These are phyloP conservation scores for Muscina levida DNA, from an alignment of 2,888 invertebrate genomes.

Conservation along the genomic window DNA sequence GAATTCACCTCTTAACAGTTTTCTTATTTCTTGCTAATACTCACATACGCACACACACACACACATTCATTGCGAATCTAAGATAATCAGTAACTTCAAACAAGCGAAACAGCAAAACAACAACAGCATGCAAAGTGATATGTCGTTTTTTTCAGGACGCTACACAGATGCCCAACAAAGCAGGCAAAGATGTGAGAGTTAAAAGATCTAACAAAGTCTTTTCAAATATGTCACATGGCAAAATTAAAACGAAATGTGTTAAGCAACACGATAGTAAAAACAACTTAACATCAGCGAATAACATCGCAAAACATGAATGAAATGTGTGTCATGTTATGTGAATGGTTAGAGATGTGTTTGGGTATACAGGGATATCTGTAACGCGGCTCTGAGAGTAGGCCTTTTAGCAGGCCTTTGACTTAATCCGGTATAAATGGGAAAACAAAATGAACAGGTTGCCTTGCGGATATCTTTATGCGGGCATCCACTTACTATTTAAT, in stretches of 20 bases:
- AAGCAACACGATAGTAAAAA: conserved; percentile 28
- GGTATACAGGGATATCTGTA: background rate
- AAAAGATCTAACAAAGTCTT: conserved; percentile 1
- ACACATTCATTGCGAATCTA: background rate
- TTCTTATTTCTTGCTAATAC: no score
- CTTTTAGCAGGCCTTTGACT: no score
- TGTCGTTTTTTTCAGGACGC: background rate
- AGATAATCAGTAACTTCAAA: conserved; percentile 8
- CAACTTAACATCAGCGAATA: background rate
- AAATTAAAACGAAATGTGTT: conserved; percentile 23
- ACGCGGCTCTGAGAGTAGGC: no score
- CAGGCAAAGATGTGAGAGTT: background rate
- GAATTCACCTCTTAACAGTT: no score
- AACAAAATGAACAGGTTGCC: no score
- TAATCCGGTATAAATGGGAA: no score
- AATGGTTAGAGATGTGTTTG: background rate
- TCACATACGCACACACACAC: background rate
- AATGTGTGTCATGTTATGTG: conserved; percentile 18
- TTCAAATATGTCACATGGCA: conserved; percentile 10
- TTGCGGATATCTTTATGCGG: no score
- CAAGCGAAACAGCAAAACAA: no score
- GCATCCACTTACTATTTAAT: no score
- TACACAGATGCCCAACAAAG: background rate
- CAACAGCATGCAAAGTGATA: background rate
- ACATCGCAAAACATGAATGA: background rate